phyloP scores from a whole-genome alignment of 2,888 invertebrate genomes.

The Tanypteryx hageni region DNA sequence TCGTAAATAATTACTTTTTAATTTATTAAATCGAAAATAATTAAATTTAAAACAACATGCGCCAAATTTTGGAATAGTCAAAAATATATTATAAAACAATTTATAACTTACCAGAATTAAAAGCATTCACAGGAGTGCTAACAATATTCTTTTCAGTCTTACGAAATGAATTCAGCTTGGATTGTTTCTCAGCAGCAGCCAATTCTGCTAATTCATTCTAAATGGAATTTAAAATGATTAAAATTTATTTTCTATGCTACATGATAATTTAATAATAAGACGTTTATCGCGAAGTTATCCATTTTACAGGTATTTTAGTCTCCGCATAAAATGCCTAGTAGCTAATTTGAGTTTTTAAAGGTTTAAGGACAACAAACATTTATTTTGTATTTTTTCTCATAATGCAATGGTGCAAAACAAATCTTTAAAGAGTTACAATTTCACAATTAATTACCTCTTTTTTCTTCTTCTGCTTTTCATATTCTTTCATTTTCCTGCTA shows the following conservation, averaged over 20 bases:
- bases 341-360: too few relatives aligned
- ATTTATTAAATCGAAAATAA: background rate
- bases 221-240: slow-evolving; percentile 66
- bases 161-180: slow-evolving; percentile 87
- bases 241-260: slow-evolving; percentile 25
- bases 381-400: background rate
- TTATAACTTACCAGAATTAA: slow-evolving; percentile 71
- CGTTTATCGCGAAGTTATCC: too few relatives aligned
- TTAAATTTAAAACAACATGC: background rate
- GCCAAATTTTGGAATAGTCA: background rate
- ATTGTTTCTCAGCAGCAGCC: slow-evolving; percentile 84
- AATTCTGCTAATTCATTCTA: slow-evolving; percentile 82
- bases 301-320: too few relatives aligned
- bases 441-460: slow-evolving; percentile 77
- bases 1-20: background rate
- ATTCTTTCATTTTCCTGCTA: slow-evolving; percentile 92
- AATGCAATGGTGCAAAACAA: background rate
- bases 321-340: too few relatives aligned
- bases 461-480: slow-evolving; percentile 89
- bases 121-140: slow-evolving; percentile 74
- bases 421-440: background rate
- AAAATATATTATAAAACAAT: background rate
- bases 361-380: too few relatives aligned
- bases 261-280: background rate
- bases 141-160: slow-evolving; percentile 89